Evolutionary conservation across 2,113 vertebrate genomes (phyloP).

Genomic region (Vombatus ursinus): DNA sequence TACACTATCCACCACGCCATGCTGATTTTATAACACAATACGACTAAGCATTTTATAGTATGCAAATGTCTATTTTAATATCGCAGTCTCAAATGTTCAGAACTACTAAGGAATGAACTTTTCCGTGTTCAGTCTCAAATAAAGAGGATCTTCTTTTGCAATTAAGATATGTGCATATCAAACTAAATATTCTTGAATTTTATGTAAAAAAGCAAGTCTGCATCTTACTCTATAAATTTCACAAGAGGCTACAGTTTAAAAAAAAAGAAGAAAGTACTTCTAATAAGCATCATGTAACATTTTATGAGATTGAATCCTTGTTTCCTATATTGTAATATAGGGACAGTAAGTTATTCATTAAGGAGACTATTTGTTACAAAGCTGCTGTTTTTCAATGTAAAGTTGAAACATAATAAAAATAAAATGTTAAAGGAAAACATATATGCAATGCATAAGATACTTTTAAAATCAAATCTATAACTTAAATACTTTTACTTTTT

Average conservation of each 20-base stretch:
- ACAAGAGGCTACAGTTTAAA: constrained; percentile 9
- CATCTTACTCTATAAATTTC: constrained; percentile 18
- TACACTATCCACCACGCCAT: background rate
- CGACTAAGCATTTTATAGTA: background rate
- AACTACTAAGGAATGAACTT: background rate
- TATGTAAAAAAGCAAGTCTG: constrained; percentile 26
- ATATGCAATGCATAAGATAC: background rate
- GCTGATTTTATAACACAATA: background rate
- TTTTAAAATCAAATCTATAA: constrained; percentile 11
- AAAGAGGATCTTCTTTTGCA: background rate
- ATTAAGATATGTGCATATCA: background rate
- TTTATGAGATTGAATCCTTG: background rate
- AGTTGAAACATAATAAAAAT: background rate
- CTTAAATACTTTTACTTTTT: background rate
- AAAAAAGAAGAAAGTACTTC: constrained; percentile 1
- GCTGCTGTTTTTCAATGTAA: background rate
- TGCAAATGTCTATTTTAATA: background rate
- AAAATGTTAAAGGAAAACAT: background rate
- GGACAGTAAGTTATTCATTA: background rate
- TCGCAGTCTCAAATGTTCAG: constrained; percentile 4
- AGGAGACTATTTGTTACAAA: background rate
- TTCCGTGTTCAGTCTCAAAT: background rate
- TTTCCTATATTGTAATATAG: background rate
- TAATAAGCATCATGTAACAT: background rate
- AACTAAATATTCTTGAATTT: background rate